phyloP scores from a whole-genome alignment of 2,888 invertebrate genomes.

The Vannuccia rotundouncinata region DNA sequence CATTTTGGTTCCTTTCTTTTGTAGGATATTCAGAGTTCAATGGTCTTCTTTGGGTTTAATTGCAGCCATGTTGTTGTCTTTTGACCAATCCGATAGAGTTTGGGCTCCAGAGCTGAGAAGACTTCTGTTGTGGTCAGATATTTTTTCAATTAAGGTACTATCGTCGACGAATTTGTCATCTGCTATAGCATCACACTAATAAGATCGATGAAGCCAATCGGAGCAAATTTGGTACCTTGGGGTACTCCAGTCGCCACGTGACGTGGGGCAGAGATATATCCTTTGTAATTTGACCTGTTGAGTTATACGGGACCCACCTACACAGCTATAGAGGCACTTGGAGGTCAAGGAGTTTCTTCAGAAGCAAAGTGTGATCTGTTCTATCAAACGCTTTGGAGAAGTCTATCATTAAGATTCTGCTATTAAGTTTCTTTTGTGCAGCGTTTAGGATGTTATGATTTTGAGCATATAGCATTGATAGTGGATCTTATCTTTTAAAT shows the following conservation, averaged over 20 bases:
- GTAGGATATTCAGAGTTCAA: no score
- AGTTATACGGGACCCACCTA: conserved; percentile 50
- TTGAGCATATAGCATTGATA: no score
- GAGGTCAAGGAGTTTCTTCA: not conserved
- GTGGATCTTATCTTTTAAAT: no score
- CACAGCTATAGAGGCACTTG: conserved; percentile 10
- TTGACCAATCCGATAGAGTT: not conserved
- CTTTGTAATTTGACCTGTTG: conserved; percentile 10
- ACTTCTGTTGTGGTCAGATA: not conserved
- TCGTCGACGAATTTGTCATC: not conserved
- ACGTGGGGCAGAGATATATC: not conserved
- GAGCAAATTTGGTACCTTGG: not conserved
- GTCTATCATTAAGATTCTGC: conserved; percentile 15
- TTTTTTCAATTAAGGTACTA: not conserved
- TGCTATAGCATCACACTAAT: not conserved
- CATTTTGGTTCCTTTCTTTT: no score
- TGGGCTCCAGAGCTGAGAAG: not conserved
- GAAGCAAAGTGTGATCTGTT: not conserved
- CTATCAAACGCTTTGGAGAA: conserved; percentile 20
- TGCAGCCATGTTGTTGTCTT: no score
- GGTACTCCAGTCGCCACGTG: no score
- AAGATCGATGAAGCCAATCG: not conserved
- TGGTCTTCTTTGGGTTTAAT: no score
- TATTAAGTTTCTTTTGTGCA: not conserved
- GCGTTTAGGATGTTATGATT: not conserved